Conservation (phyloP, 92 coral and sea anemone species). For the Epizoanthus ramosus region DNA sequence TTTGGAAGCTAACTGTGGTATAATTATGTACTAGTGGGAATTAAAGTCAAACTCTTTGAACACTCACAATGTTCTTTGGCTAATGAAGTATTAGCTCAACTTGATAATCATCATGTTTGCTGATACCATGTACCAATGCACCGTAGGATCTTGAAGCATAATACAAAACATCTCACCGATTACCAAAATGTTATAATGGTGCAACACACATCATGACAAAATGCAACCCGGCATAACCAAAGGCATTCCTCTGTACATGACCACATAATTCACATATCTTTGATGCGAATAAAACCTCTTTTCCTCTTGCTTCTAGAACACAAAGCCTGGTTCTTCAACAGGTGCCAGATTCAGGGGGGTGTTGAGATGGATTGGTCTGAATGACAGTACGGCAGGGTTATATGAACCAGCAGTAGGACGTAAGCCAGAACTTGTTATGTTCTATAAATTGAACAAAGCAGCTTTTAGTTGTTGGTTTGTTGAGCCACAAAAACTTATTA, state of each 20-base stretch:
- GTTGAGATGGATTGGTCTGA: conserved; percentile 86
- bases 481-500: no score
- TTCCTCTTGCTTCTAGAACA: conserved; percentile 25
- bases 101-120: no score
- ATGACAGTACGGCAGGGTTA: conserved; percentile 80
- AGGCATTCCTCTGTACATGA: no score
- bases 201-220: neutral
- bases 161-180: neutral
- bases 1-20: no score
- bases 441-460: conserved; percentile 57
- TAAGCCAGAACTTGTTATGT: conserved; percentile 55
- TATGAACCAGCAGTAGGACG: conserved; percentile 60
- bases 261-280: no score
- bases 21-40: no score
- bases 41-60: no score
- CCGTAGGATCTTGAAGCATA: neutral
- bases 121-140: no score
- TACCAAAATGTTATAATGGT: neutral
- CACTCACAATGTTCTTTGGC: no score
- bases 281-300: no score
- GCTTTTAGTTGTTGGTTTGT: neutral
- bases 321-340: conserved; percentile 96
- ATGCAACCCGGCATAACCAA: no score
- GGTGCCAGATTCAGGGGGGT: conserved; percentile 88
- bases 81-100: no score